Percentiles rank a stretch among this genome's conserved stretches.
Conservation (phyloP, 2,888 invertebrate genomes). For the Clusia tigrina region DNA sequence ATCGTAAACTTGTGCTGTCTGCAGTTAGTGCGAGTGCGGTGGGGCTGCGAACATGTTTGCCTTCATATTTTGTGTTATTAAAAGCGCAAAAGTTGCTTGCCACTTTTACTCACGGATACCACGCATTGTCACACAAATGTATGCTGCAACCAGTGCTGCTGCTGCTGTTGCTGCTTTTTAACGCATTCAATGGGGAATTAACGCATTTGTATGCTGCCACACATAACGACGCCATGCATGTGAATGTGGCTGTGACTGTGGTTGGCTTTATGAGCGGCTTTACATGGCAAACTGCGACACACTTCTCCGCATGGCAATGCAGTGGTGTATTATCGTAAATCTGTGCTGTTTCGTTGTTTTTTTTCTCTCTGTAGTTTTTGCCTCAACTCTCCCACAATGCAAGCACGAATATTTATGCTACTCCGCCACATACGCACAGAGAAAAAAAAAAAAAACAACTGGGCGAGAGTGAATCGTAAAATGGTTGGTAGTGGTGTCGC, state of each 20-base stretch:
- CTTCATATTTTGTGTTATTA: no score
- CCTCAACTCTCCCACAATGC: neutral
- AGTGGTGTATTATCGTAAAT: neutral
- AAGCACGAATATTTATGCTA: neutral
- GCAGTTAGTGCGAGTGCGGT: no score
- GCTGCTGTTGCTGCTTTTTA: slow-evolving; percentile 6
- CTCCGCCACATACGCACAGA: neutral
- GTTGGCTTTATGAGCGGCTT: neutral
- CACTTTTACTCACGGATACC: no score
- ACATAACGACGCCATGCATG: neutral
- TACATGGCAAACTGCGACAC: neutral
- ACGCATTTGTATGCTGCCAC: slow-evolving; percentile 46
- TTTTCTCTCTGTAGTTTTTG: neutral
- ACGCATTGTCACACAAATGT: neutral
- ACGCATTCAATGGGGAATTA: slow-evolving; percentile 31
- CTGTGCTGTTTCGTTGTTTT: neutral
- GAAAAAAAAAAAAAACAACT: neutral
- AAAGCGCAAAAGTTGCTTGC: no score
- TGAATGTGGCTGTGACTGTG: slow-evolving; percentile 24
- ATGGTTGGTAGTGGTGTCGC: neutral
- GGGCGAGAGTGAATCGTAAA: no score
- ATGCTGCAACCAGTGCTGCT: neutral
- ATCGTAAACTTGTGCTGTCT: no score
- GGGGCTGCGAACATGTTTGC: no score
- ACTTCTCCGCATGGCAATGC: no score